Evolutionary conservation across 2,113 vertebrate genomes (phyloP), one percentile per base, ranked within the genome.

Genomic region (Greenwoodochromis staneri): DNA sequence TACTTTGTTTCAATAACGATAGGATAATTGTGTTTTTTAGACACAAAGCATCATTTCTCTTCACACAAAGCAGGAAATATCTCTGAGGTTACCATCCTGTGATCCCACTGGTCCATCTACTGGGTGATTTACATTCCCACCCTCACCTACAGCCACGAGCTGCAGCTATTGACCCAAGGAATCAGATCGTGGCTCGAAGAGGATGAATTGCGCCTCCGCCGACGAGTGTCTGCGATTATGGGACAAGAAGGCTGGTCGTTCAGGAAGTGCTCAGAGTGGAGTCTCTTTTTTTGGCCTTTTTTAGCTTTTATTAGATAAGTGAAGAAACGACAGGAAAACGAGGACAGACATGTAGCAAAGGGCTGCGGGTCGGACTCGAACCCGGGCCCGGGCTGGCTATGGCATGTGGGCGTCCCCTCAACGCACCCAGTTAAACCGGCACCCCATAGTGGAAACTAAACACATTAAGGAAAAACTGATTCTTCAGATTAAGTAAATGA

Each of bases 201-300:
- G 9, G 3, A 4, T 19, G 29, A 61, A 5, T 36, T 63, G 59
- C 0, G 4, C 6, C 10, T 2, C 61, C 0, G 9, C 31, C 4
- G 3, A n/a, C 4, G 2, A 36, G 59, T 63, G 31, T 63, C 9
- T 36, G 31, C 0, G 27, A 31, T 31, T 61, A 6, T 61, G 3
- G 27, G 27, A 31, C 14, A 6, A 59, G 27, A 5, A 2, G 14
- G 0, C 27, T 4, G 57, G 14, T 59, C 0, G 5, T 59, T 59
- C 14, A 59, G 27, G 55, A 59, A 59, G 27, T 0, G 55, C 3
- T 59, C 27, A 6, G 14, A 59, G 14, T 31, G 14, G 8, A 31
- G 54, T 0, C 21, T 55, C 1, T 19, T 8, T 17, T 8, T 55
- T 55, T 55, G 53, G 55, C 13, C 55, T 59, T 31, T 59, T 59